Base-by-base conservation (phyloP, 1,140 invertebrate genomes). In the Drosophila obscura region DNA sequence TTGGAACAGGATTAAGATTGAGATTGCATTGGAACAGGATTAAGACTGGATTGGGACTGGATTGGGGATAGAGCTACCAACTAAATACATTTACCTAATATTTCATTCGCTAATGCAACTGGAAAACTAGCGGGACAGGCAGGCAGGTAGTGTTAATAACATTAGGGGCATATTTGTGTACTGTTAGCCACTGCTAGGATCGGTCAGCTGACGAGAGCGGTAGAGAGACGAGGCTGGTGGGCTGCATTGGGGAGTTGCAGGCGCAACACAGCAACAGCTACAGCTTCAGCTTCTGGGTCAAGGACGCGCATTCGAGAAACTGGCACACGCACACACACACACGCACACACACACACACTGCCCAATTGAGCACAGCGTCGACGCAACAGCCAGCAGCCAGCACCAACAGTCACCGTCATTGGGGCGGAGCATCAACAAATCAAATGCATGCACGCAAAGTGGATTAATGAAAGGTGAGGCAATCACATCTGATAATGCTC, bases 221-320 rank as follows among this genome's bases (percentile, higher is more conserved):
- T n/a, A 13, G 7, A 4, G 8, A 28, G 26, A n/a, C 9, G 19
- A n/a, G 4, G 13, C 6, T 11, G 3, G n/a, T 22, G 61, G 44
- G 46, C 44, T 13, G 35, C 13, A 5, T 39, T 39, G 11, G 35
- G 35, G 35, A 39, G 35, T 39, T 39, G 35, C 35, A 39, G 35
- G 11, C 35, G 35, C 35, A 11, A 39, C 50, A 19, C 31, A 9
- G 22, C 35, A 49, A 31, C 19, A 59, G 22, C 22, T 4, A 4
- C 19, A 19, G 19, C 19, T 19, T 4, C 22, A 24, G 22, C 51
- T 76, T 68, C 43, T 76, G 52, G 73, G 73, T 76, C 73, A 76
- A 76, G 73, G 73, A 76, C 73, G 52, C 43, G 24, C 57, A 39
- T 13, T 59, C 51, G 44, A 56, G 62, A 76, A 76, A 58, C 55